phyloP scores from a whole-genome alignment of 2,797 vertebrate genomes.

The Pseudochirops corinnae region DNA sequence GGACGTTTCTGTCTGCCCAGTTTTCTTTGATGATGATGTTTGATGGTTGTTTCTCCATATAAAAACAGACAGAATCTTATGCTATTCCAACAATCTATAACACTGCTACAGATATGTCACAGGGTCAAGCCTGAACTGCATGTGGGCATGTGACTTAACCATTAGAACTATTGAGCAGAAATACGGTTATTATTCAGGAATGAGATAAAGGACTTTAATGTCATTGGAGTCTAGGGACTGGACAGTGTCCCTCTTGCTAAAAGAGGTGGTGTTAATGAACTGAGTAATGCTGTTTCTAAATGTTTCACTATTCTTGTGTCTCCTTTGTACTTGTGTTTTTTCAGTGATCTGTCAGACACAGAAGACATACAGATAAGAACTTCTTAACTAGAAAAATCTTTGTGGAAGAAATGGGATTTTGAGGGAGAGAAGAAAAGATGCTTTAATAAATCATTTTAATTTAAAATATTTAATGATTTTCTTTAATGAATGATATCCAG shows the following conservation, averaged over 20 bases:
- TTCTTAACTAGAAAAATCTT: neutral
- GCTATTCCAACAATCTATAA: neutral
- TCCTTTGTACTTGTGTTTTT: neutral
- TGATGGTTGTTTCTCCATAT: neutral
- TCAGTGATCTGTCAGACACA: neutral
- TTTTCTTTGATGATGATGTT: conserved; percentile 55
- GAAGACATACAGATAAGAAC: neutral
- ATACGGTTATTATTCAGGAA: neutral
- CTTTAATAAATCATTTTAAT: neutral
- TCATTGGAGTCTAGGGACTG: neutral
- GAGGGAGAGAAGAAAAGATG: neutral
- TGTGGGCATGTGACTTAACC: neutral
- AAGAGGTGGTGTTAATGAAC: neutral
- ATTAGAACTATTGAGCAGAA: neutral
- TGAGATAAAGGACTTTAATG: neutral
- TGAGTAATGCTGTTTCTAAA: neutral
- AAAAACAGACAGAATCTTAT: neutral
- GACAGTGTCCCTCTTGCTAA: neutral
- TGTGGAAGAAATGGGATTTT: neutral
- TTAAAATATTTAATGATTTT: neutral
- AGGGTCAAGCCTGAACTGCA: neutral
- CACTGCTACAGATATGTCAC: neutral
- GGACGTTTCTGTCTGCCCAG: conserved; percentile 46
- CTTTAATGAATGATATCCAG: neutral
- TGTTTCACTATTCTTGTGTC: neutral